These are phyloP conservation scores for Artibeus lituratus DNA, from an alignment of 2,797 vertebrate species.

Conservation along the genomic window DNA sequence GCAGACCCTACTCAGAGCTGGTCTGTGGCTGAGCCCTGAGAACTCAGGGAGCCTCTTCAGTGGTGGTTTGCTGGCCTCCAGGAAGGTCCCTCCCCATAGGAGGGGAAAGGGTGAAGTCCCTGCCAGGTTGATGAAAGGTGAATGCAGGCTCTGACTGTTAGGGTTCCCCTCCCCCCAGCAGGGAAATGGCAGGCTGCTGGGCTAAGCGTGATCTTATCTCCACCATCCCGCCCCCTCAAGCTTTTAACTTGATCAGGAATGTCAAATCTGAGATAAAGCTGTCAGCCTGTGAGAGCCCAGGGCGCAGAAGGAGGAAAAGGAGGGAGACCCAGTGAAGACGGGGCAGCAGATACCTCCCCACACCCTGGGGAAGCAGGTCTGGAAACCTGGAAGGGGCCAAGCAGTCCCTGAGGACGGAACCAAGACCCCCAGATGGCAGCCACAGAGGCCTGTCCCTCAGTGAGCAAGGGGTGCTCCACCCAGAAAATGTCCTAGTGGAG, in stretches of 20 bases:
- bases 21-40: not conserved
- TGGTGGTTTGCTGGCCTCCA: not conserved
- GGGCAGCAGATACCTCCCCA: accelerated
- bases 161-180: not conserved
- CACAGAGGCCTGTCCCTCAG: not conserved
- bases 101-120: not conserved
- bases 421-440: not conserved
- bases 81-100: not conserved
- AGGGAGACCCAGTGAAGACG: not conserved
- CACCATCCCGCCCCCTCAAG: not conserved
- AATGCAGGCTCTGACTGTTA: not conserved
- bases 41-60: accelerated
- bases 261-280: not conserved
- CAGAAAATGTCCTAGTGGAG: not conserved
- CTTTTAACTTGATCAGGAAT: slow-evolving; percentile 17
- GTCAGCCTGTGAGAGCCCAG: not conserved
- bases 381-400: not conserved
- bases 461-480: accelerated
- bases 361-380: not conserved
- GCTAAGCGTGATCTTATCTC: not conserved
- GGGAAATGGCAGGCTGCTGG: not conserved
- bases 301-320: not conserved
- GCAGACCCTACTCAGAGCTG: not conserved
- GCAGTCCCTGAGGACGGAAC: not conserved
- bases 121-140: not conserved